Percentiles rank a stretch among this genome's conserved stretches.
Evolutionary conservation across 2,113 vertebrate species (phyloP).

Genomic region (Physeter macrocephalus): DNA sequence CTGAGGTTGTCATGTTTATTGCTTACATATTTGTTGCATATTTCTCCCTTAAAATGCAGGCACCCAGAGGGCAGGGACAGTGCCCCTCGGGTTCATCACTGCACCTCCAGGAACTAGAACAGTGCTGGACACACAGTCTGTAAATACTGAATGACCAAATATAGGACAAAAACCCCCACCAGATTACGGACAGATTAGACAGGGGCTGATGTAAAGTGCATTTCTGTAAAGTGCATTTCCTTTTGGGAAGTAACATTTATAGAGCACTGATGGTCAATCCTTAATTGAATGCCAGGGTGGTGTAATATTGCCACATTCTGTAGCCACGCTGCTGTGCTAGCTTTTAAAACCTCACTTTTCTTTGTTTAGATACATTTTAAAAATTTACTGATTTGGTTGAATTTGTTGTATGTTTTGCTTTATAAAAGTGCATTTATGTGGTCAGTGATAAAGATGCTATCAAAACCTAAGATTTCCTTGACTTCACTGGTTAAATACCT

Average conservation of each 20-base stretch:
- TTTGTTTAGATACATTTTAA: background rate
- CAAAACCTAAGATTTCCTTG: background rate
- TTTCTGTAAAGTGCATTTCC: background rate
- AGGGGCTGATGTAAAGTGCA: background rate
- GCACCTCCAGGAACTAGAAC: background rate
- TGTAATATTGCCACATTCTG: background rate
- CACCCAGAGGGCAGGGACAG: accelerated
- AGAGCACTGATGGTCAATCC: background rate
- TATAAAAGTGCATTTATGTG: background rate
- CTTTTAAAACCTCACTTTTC: background rate
- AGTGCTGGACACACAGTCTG: background rate
- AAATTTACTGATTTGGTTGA: background rate
- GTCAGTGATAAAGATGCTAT: background rate
- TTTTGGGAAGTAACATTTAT: background rate
- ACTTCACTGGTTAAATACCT: background rate
- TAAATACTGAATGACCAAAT: background rate
- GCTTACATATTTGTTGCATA: background rate
- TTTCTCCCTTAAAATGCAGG: background rate
- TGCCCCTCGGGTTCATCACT: background rate
- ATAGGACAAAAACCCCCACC: background rate
- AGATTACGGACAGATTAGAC: background rate
- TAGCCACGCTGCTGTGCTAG: background rate
- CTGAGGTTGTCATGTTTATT: background rate
- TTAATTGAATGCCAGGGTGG: background rate
- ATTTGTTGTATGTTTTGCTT: background rate